Conservation (phyloP, 2,113 vertebrate species). For the Pomatorhinus ruficollis region DNA sequence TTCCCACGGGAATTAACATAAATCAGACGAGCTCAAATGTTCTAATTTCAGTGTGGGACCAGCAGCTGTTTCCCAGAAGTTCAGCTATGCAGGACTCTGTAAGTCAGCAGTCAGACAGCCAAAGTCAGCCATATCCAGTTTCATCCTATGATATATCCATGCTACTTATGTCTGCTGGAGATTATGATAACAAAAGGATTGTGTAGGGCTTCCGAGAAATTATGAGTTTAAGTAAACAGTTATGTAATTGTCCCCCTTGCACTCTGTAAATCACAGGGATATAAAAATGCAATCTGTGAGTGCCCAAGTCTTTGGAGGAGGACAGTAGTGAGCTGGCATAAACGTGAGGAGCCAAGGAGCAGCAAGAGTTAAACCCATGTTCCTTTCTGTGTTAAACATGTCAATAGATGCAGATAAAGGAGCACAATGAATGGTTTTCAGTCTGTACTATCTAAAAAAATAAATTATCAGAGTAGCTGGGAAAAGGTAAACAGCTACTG, state of each 20-base stretch:
- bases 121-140: conserved; percentile 70
- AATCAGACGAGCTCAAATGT: conserved; percentile 77
- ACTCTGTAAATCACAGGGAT: conserved; percentile 63
- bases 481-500: background rate
- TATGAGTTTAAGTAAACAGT: conserved; percentile 66
- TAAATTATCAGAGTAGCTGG: background rate
- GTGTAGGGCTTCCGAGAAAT: conserved; percentile 63
- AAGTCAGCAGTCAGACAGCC: conserved; percentile 73
- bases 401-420: background rate
- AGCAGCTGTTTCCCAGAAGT: conserved; percentile 81
- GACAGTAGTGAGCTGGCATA: background rate
- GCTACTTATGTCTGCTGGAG: conserved; percentile 44
- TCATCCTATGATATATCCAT: conserved; percentile 62
- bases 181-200: conserved; percentile 73
- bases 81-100: conserved; percentile 66
- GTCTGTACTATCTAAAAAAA: background rate
- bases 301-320: conserved; percentile 44
- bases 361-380: background rate
- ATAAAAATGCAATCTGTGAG: conserved; percentile 49
- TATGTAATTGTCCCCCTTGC: conserved; percentile 66
- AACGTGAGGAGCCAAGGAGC: background rate
- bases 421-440: background rate
- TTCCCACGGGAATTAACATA: conserved; percentile 76
- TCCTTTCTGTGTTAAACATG: background rate
- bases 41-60: conserved; percentile 75